Evolutionary conservation across 1,140 invertebrate genomes (phyloP).

Genomic region (Dendrolimus punctatus): DNA sequence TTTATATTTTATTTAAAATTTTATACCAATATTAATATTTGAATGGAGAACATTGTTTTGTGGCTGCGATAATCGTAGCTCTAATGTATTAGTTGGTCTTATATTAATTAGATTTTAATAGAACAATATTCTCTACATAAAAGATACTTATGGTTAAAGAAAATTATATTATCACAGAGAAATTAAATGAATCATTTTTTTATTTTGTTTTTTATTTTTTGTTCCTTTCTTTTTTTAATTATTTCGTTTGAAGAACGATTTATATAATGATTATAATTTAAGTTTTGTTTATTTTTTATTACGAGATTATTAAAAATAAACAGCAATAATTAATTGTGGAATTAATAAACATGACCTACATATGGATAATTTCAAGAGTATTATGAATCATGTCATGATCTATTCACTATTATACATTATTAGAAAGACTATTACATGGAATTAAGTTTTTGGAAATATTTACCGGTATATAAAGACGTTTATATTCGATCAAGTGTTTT

Average conservation of each 20-base stretch:
- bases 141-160: slow-evolving; percentile 40
- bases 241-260: neutral
- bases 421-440: slow-evolving; percentile 10
- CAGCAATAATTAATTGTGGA: too few relatives aligned
- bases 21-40: slow-evolving; percentile 34
- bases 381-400: too few relatives aligned
- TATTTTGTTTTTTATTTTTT: slow-evolving; percentile 45
- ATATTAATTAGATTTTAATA: slow-evolving; percentile 62
- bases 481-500: neutral
- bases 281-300: too few relatives aligned
- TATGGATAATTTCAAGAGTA: too few relatives aligned
- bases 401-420: too few relatives aligned
- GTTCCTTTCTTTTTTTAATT: slow-evolving; percentile 27
- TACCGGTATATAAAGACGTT: slow-evolving; percentile 4
- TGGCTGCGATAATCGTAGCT: slow-evolving; percentile 50
- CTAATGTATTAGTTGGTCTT: slow-evolving; percentile 45
- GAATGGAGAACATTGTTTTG: slow-evolving; percentile 45
- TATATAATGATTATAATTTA: too few relatives aligned
- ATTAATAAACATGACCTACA: too few relatives aligned
- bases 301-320: too few relatives aligned
- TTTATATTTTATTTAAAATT: slow-evolving; percentile 68
- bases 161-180: slow-evolving; percentile 62
- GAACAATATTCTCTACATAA: slow-evolving; percentile 49
- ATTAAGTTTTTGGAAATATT: slow-evolving; percentile 24
- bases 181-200: slow-evolving; percentile 66